Evolutionary conservation across 2,888 invertebrate species (phyloP), one percentile per base, ranked within the genome.

Genomic region (Incurvaria masculella): DNA sequence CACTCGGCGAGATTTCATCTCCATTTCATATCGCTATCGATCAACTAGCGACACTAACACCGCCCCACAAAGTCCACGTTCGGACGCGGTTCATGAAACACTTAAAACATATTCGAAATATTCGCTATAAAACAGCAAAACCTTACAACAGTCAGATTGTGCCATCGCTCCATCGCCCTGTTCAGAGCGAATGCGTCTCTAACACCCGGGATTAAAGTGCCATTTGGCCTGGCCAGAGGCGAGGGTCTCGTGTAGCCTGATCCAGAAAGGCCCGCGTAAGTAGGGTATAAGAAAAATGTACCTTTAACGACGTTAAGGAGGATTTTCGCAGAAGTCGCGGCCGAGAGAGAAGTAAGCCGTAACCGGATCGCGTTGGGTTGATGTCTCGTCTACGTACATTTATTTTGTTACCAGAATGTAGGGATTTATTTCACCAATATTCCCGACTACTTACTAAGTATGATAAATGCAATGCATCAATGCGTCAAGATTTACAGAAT

Each of bases 71-170:
- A 14, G 23, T 26, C 42, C 41, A 46, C 11, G n/a, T 46, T 42
- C 18, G 20, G 39, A 16, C 20, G 18, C 20, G 11, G 14, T n/a
- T 17, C 11, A 23, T 3, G 21, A 46, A 20, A 11, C 4, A 46
- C 21, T 21, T 46, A 40, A 20, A 40, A 4, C 42, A 21, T 19
- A n/a, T 46, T 42, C 11, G 20, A 6, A 46, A 11, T 8, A 14
- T 14, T 33, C 11, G 14, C 8, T 8, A 33, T 33, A 14, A 33
- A 33, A 33, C 33, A 33, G 33, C 4, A 14, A 73, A 75, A 76
- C 75, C 78, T 74, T 74, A 69, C 75, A 76, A 76, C 78, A 78
- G 78, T 78, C 78, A 76, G 76, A 76, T 78, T 76, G 75, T 75
- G 76, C 33, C 14, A 8, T 14, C 33, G 33, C 33, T 33, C 14